Evolutionary conservation across 2,113 vertebrate genomes (phyloP).

Genomic region (Thymallus thymallus): DNA sequence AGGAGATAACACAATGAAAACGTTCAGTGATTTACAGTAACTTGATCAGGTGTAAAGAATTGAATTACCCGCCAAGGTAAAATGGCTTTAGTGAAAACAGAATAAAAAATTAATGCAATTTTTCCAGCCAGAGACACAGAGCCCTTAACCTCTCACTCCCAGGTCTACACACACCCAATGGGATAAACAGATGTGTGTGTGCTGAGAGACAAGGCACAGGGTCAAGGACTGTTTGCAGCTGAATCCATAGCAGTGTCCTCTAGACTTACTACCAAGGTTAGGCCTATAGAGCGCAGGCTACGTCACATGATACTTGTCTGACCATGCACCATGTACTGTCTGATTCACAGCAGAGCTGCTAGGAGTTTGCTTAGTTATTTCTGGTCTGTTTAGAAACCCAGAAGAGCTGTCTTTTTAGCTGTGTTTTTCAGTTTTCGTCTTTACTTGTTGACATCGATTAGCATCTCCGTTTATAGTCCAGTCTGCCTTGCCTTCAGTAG

Average conservation of each 20-base stretch:
- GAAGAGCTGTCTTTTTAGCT: too few relatives aligned
- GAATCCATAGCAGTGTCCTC: slow-evolving; percentile 28
- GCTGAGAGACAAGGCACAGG: not conserved
- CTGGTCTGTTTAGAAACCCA: too few relatives aligned
- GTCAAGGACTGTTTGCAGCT: slow-evolving; percentile 30
- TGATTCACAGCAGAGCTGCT: too few relatives aligned
- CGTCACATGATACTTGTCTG: too few relatives aligned
- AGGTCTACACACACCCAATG: slow-evolving; percentile 26
- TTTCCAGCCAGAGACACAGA: slow-evolving; percentile 28
- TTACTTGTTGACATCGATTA: slow-evolving; percentile 31
- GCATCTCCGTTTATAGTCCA: slow-evolving; percentile 24
- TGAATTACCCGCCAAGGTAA: slow-evolving; percentile 41
- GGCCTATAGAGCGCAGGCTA: too few relatives aligned
- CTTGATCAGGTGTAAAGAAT: slow-evolving; percentile 38
- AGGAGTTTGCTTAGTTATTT: too few relatives aligned
- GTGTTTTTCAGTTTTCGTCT: too few relatives aligned
- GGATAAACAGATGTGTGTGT: slow-evolving; percentile 31
- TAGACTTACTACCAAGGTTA: too few relatives aligned
- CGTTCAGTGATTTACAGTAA: slow-evolving; percentile 38
- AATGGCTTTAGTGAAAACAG: slow-evolving; percentile 24
- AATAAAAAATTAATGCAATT: slow-evolving; percentile 20
- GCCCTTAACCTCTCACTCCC: slow-evolving; percentile 20
- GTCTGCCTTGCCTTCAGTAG: not conserved
- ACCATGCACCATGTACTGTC: too few relatives aligned
- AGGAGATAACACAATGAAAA: slow-evolving; percentile 32